A percentile compares a stretch with the other conserved stretches of the same genome.
Conservation (phyloP, 2,888 invertebrate genomes). For the Amphipyra berbera region DNA sequence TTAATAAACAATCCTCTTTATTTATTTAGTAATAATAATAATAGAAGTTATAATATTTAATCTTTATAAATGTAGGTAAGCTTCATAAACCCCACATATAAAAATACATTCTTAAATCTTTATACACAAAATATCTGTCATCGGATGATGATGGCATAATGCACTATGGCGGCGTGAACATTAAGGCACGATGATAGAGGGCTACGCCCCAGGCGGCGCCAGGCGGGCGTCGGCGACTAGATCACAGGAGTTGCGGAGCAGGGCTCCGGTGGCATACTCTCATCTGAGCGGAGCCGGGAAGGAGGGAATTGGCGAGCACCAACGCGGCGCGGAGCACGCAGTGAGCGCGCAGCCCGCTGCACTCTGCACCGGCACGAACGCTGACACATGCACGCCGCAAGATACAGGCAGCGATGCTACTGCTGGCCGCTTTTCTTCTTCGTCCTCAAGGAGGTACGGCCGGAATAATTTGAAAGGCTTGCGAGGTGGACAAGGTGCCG, state of each 20-base stretch:
- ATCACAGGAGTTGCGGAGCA: constrained; percentile 85
- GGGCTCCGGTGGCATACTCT: constrained; percentile 79
- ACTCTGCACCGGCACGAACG: constrained; percentile 86
- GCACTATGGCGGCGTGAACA: constrained; percentile 88
- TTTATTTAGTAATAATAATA: constrained; percentile 80
- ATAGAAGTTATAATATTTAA: constrained; percentile 81
- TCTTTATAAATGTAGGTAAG: constrained; percentile 86
- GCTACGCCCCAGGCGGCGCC: constrained; percentile 89
- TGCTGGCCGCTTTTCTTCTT: constrained; percentile 83
- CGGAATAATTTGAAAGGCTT: constrained; percentile 94
- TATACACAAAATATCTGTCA: constrained; percentile 88
- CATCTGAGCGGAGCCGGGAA: constrained; percentile 87
- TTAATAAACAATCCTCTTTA: constrained; percentile 87
- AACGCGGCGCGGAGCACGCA: constrained; percentile 87
- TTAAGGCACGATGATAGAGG: constrained; percentile 87
- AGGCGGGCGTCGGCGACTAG: constrained; percentile 88
- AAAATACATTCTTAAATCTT: constrained; percentile 86
- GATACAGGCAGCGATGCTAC: constrained; percentile 80
- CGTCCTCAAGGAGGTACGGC: constrained; percentile 93
- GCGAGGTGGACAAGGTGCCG: constrained; percentile 78
- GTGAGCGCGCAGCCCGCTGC: constrained; percentile 80
- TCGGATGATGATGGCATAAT: constrained; percentile 84
- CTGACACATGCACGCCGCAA: constrained; percentile 81
- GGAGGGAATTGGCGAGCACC: constrained; percentile 92
- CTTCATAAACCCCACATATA: constrained; percentile 88